phyloP scores from a whole-genome alignment of 2,797 vertebrate species.

The Manis pentadactyla region DNA sequence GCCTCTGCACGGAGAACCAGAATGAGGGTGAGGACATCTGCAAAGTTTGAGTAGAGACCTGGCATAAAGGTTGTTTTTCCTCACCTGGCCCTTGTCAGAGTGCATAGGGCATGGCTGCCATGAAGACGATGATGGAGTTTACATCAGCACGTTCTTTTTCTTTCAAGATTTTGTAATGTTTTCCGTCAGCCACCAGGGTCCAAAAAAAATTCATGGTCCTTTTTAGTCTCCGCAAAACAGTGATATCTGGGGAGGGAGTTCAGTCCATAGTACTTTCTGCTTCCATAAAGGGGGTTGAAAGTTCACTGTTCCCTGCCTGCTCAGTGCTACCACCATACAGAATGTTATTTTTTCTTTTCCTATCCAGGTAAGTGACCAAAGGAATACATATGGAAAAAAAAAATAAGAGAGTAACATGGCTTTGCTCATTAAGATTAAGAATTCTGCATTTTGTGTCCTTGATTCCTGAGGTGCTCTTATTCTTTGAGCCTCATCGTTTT shows the following conservation, averaged over 20 bases:
- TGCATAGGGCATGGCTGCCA: neutral
- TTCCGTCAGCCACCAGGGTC: slow-evolving; percentile 5
- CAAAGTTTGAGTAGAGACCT: neutral
- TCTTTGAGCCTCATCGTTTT: slow-evolving; percentile 22
- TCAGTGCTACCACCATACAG: neutral
- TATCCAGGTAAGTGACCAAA: neutral
- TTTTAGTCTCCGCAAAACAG: slow-evolving; percentile 44
- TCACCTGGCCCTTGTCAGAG: neutral
- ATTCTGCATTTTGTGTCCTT: neutral
- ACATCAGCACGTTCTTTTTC: neutral
- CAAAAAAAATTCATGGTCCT: neutral
- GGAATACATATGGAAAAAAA: neutral
- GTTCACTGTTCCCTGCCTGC: neutral
- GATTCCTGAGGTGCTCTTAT: neutral
- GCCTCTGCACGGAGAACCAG: neutral
- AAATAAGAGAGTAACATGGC: neutral
- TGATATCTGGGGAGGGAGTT: slow-evolving; percentile 4
- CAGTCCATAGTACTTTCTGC: slow-evolving; percentile 31
- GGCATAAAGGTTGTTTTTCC: neutral
- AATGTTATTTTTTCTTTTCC: neutral
- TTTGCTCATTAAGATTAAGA: slow-evolving; percentile 28
- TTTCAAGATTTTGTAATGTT: slow-evolving; percentile 53
- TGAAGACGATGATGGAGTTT: neutral
- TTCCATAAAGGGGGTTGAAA: slow-evolving; percentile 41
- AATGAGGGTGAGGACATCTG: neutral